phyloP scores from a whole-genome alignment of 2,888 invertebrate genomes.

The Formica aserva region DNA sequence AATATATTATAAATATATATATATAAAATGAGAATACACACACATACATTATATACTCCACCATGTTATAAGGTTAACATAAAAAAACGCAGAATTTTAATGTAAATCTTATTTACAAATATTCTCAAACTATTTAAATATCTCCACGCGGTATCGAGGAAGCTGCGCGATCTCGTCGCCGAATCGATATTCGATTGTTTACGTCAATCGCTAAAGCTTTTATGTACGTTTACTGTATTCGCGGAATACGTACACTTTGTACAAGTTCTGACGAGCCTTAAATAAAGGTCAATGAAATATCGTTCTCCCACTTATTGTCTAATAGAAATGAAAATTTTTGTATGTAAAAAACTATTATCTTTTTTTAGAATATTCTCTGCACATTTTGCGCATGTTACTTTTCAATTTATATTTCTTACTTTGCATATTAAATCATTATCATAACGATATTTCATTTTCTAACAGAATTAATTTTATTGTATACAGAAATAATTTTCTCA shows the following conservation, averaged over 20 bases:
- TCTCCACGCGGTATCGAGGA: not conserved
- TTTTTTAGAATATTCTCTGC: constrained; percentile 2
- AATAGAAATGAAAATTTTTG: not conserved
- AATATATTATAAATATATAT: constrained; percentile 25
- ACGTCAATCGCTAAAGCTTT: constrained; percentile 10
- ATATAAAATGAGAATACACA: not conserved
- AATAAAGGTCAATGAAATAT: constrained; percentile 43
- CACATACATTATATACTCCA: not conserved
- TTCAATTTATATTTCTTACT: not conserved
- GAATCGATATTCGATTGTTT: constrained; percentile 20
- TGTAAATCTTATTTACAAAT: constrained; percentile 17
- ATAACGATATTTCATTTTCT: not conserved
- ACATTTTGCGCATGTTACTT: not conserved
- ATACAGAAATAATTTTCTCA: not conserved
- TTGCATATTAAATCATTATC: not conserved
- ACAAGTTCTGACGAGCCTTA: constrained; percentile 22
- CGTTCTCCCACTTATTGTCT: not conserved
- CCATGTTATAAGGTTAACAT: not conserved
- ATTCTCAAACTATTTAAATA: not conserved
- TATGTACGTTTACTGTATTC: constrained; percentile 23
- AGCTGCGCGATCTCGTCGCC: not conserved
- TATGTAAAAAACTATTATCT: not conserved
- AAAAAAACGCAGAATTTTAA: constrained; percentile 18
- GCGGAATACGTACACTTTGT: not conserved
- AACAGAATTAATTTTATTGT: not conserved